phyloP scores from a whole-genome alignment of 2,888 invertebrate genomes.

The Agriopis leucophaearia region DNA sequence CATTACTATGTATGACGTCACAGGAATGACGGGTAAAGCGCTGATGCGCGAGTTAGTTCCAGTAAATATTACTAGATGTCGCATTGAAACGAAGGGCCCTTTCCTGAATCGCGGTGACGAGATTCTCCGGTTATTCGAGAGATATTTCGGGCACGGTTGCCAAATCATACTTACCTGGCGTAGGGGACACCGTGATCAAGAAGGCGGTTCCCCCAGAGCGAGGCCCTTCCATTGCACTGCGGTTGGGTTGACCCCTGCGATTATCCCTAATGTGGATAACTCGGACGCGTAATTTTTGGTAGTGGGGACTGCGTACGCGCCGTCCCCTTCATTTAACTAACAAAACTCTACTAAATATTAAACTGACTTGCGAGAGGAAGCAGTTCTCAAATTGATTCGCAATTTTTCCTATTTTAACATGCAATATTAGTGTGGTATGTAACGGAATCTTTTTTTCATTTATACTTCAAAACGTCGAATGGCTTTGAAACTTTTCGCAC shows the following conservation, averaged over 20 bases:
- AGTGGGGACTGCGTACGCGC: constrained; percentile 5
- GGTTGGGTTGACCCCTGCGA: neutral
- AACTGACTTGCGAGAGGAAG: no score
- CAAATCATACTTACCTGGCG: constrained; percentile 8
- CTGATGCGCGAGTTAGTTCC: neutral
- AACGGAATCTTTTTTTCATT: no score
- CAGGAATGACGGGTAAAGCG: no score
- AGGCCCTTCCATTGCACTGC: constrained; percentile 1
- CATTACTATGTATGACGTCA: no score
- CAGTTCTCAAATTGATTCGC: no score
- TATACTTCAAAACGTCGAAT: no score
- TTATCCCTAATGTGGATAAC: constrained; percentile 1
- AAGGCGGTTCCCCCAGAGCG: neutral
- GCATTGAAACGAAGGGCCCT: neutral
- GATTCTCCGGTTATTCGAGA: neutral
- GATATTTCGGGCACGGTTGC: neutral
- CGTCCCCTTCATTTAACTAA: neutral
- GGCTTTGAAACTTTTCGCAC: no score
- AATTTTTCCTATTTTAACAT: no score
- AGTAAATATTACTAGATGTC: neutral
- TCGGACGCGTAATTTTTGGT: constrained; percentile 18
- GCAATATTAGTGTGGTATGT: no score
- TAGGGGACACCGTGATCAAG: constrained; percentile 11
- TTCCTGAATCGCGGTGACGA: neutral
- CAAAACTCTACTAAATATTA: no score